Conservation (phyloP, 2,888 invertebrate species). For the Graphium colonna region DNA sequence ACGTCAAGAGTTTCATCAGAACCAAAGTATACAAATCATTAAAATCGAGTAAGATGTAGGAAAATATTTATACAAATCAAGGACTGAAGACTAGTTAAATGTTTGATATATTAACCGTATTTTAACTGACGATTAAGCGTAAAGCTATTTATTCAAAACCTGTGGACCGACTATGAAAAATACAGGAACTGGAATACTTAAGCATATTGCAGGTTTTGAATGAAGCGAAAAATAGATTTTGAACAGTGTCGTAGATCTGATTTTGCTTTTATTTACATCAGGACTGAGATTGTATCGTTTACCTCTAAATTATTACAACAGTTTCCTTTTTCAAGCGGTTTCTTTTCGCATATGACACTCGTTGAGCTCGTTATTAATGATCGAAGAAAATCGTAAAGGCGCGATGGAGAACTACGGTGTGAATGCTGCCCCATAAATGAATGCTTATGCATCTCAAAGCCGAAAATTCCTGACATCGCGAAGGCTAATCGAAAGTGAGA, state of each 20-base stretch:
- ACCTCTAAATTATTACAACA: slow-evolving; percentile 31
- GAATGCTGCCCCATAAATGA: not conserved
- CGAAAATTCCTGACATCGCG: slow-evolving; percentile 38
- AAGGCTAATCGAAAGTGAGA: slow-evolving; percentile 54
- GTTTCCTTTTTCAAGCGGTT: slow-evolving; percentile 12
- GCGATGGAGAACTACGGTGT: not conserved
- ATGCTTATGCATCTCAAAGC: not conserved
- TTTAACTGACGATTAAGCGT: slow-evolving; percentile 57
- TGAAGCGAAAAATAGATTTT: slow-evolving; percentile 66
- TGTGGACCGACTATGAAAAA: slow-evolving; percentile 66
- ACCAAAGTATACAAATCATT: slow-evolving; percentile 80
- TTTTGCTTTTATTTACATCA: slow-evolving; percentile 41
- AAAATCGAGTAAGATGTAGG: slow-evolving; percentile 78
- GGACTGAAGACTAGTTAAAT: slow-evolving; percentile 80
- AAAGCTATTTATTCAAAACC: slow-evolving; percentile 67
- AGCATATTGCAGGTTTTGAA: slow-evolving; percentile 75
- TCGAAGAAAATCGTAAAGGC: slow-evolving; percentile 8
- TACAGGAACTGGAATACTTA: slow-evolving; percentile 66
- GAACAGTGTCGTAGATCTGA: slow-evolving; percentile 36
- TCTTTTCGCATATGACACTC: slow-evolving; percentile 3
- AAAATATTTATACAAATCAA: slow-evolving; percentile 79
- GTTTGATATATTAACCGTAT: slow-evolving; percentile 79
- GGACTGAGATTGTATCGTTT: slow-evolving; percentile 48
- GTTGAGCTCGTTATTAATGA: not conserved
- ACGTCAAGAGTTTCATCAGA: slow-evolving; percentile 78